Conservation (phyloP, 2,797 vertebrate genomes). For the Vireo griseus region DNA sequence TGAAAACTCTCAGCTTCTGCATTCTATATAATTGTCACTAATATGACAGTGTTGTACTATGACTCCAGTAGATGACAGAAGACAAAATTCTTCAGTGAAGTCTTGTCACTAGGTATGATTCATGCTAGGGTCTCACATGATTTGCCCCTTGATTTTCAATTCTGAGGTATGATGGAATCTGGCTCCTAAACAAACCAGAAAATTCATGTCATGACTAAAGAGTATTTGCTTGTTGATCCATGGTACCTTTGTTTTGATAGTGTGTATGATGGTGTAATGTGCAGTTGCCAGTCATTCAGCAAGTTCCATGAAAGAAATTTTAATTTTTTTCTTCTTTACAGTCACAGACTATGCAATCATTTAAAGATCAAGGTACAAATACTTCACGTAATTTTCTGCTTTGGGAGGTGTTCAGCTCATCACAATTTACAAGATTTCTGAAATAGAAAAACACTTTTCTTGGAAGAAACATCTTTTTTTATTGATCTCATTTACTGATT, state of each 20-base stretch:
- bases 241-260: background rate
- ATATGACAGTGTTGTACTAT: background rate
- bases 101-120: background rate
- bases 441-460: background rate
- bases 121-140: background rate
- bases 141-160: background rate
- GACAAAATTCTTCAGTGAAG: background rate
- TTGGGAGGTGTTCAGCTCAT: background rate
- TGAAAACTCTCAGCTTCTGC: background rate
- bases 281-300: background rate
- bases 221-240: background rate
- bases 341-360: background rate
- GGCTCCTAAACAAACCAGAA: background rate
- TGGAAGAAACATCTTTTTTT: background rate
- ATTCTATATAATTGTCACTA: fast-evolving
- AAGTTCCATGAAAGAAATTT: background rate
- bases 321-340: background rate
- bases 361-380: background rate
- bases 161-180: background rate
- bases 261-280: background rate
- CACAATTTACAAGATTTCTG: background rate
- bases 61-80: background rate
- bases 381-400: background rate
- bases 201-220: background rate
- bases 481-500: background rate